Percentiles rank a stretch among this genome's conserved stretches.
Conservation (phyloP, 2,888 invertebrate genomes). For the Nomada lathburiana region DNA sequence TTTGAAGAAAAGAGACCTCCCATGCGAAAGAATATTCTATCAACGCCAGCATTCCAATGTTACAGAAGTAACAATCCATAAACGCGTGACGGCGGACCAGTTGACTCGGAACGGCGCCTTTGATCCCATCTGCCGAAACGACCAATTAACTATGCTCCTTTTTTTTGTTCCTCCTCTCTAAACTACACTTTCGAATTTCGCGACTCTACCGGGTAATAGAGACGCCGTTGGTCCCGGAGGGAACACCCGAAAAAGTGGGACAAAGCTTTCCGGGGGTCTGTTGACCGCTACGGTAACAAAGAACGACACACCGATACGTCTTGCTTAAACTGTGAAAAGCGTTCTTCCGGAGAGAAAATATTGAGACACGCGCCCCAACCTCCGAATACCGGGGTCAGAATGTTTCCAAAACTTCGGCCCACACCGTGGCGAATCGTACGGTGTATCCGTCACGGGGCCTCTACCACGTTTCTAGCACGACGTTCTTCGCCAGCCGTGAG, state of each 20-base stretch:
- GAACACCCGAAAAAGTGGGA: slow-evolving; percentile 33
- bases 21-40: background rate
- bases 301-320: slow-evolving; percentile 65
- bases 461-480: slow-evolving; percentile 41
- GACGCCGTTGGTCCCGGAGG: slow-evolving; percentile 31
- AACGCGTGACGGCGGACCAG: background rate
- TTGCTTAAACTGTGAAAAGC: slow-evolving; percentile 76
- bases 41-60: background rate
- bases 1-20: background rate
- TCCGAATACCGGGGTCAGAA: slow-evolving; percentile 69
- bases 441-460: slow-evolving; percentile 67
- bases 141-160: slow-evolving; percentile 48
- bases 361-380: slow-evolving; percentile 78
- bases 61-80: background rate
- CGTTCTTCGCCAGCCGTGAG: slow-evolving; percentile 74
- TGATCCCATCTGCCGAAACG: slow-evolving; percentile 35
- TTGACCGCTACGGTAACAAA: slow-evolving; percentile 30
- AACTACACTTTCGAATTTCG: slow-evolving; percentile 34
- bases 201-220: slow-evolving; percentile 57
- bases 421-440: slow-evolving; percentile 76
- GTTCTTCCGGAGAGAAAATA: slow-evolving; percentile 70
- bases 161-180: background rate
- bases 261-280: slow-evolving; percentile 4
- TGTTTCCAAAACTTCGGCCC: slow-evolving; percentile 81
- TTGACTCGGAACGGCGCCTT: slow-evolving; percentile 36